Conservation (phyloP, 2,113 vertebrate genomes). For the Dendropsophus ebraccatus region DNA sequence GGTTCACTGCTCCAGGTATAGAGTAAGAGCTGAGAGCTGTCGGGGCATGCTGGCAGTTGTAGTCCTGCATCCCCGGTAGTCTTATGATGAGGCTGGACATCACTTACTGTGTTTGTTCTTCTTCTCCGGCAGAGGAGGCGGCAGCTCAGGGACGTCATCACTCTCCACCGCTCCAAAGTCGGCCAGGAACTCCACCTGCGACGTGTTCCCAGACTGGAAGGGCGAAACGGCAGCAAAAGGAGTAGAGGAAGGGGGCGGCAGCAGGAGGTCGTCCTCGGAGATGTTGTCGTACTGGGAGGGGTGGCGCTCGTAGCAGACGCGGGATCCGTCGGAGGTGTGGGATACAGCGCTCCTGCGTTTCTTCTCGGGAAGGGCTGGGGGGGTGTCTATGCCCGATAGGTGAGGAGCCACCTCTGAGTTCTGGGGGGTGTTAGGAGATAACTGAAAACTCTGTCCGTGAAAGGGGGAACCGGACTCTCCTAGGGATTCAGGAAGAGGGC, state of each 20-base stretch:
- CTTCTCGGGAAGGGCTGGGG: constrained; percentile 93
- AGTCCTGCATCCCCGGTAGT: too few species aligned
- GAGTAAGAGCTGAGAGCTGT: too few species aligned
- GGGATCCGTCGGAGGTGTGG: constrained; percentile 75
- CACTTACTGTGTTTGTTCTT: constrained; percentile 95
- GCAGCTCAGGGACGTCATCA: constrained; percentile 79
- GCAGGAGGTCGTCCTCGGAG: constrained; percentile 83
- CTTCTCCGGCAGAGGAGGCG: constrained; percentile 95
- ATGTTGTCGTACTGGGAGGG: constrained; percentile 95
- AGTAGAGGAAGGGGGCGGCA: constrained; percentile 64
- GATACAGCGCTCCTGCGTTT: constrained; percentile 86
- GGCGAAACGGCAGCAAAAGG: constrained; percentile 83
- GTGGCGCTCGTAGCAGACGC: constrained; percentile 84
- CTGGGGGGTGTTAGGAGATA: constrained; percentile 66
- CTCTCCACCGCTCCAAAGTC: constrained; percentile 76
- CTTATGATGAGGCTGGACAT: too few species aligned
- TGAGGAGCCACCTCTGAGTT: constrained; percentile 67
- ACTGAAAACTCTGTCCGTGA: constrained; percentile 81
- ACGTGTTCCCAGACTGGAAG: constrained; percentile 81
- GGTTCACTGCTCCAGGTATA: too few species aligned
- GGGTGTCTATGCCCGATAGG: constrained; percentile 68
- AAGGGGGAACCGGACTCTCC: constrained; percentile 85
- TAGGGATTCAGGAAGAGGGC: constrained; percentile 89
- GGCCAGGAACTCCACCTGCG: constrained; percentile 73
- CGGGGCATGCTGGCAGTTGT: too few species aligned